phyloP scores from a whole-genome alignment of 2,113 vertebrate genomes.

The Dendrocopos noguchii region DNA sequence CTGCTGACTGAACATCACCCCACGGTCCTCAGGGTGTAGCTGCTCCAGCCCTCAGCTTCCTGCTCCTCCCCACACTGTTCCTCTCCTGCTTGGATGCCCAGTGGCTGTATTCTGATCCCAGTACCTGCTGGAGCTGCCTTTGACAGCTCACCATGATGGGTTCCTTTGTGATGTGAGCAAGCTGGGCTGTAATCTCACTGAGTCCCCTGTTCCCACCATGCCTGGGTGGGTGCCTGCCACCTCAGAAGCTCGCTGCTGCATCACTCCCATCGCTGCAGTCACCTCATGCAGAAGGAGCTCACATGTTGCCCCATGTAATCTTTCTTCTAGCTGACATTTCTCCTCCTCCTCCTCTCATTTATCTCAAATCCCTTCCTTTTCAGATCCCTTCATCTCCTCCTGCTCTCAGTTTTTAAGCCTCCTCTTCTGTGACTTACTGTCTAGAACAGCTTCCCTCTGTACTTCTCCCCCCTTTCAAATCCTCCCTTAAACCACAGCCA shows the following conservation, averaged over 20 bases:
- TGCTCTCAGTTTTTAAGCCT: conserved; percentile 34
- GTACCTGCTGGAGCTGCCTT: neutral
- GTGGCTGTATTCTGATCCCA: neutral
- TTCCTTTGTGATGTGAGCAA: neutral
- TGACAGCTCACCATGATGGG: neutral
- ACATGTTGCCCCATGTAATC: neutral
- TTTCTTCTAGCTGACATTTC: conserved; percentile 12
- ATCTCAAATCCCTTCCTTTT: conserved; percentile 56
- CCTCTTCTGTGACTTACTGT: conserved; percentile 54
- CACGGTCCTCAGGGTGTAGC: neutral
- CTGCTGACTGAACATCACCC: conserved; percentile 15
- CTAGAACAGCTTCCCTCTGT: conserved; percentile 47
- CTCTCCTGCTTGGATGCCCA: neutral
- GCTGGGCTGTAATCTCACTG: neutral
- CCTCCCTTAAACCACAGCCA: conserved; percentile 47
- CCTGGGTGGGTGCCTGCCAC: neutral
- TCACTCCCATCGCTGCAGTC: neutral
- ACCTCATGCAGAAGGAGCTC: neutral
- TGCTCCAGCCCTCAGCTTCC: neutral
- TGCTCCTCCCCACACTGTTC: neutral
- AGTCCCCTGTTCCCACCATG: neutral
- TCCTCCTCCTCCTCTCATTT: conserved; percentile 49
- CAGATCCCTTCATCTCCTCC: conserved; percentile 53
- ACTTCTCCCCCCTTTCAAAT: conserved; percentile 51
- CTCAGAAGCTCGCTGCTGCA: neutral